Evolutionary conservation across 53 echinoderm and acorn worm genomes (phyloP).

Genomic region (Echinarachnius parma): DNA sequence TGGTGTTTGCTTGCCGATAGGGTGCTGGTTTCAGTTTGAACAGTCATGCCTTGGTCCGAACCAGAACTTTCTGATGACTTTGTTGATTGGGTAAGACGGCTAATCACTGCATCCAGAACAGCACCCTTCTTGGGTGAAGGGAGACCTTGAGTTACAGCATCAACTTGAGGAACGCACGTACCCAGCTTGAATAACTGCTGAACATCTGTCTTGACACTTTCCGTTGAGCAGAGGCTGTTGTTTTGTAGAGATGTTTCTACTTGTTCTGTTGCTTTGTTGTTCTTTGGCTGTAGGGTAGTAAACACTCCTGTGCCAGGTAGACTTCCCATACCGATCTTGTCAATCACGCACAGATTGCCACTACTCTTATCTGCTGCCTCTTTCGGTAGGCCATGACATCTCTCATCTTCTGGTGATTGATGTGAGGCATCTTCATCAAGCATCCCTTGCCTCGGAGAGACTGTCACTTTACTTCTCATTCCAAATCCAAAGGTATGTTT

Average conservation of each 20-base stretch:
- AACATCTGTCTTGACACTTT: neutral
- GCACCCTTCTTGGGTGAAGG: slow-evolving; percentile 17
- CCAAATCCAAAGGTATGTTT: slow-evolving; percentile 39
- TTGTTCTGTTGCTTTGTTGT: slow-evolving; percentile 8
- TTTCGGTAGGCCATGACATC: neutral
- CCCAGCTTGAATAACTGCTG: neutral
- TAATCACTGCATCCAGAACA: slow-evolving; percentile 28
- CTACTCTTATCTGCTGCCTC: slow-evolving; percentile 7
- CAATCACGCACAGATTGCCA: slow-evolving; percentile 32
- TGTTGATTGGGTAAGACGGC: slow-evolving; percentile 18
- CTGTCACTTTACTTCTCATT: slow-evolving; percentile 3
- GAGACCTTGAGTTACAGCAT: neutral
- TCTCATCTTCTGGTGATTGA: too few species aligned
- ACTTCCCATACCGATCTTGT: slow-evolving; percentile 33
- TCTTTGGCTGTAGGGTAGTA: slow-evolving; percentile 31
- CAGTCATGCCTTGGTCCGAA: neutral
- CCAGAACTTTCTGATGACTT: neutral
- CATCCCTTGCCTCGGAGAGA: neutral
- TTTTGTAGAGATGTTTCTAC: too few species aligned
- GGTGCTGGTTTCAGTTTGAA: neutral
- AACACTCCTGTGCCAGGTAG: slow-evolving; percentile 10
- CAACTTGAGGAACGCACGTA: neutral
- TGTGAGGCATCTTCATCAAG: neutral
- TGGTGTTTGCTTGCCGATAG: neutral
- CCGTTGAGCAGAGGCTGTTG: neutral